Evolutionary conservation across 2,888 invertebrate genomes (phyloP).

Genomic region (Epinotia bilunana): DNA sequence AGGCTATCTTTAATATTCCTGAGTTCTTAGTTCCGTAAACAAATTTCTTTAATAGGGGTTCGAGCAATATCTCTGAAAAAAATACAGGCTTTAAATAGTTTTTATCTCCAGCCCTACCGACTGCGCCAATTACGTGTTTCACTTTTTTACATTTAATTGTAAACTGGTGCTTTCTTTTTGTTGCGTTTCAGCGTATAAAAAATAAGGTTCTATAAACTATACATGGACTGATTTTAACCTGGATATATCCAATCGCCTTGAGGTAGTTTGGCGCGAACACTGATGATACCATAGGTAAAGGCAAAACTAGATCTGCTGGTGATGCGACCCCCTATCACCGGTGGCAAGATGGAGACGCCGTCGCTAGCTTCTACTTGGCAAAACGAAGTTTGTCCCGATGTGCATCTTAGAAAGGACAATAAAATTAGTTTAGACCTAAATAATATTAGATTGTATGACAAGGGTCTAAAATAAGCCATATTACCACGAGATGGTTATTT

Average conservation of each 20-base stretch:
- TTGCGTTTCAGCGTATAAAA: neutral
- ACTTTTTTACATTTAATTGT: no score
- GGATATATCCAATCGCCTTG: constrained; percentile 88
- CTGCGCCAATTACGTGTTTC: no score
- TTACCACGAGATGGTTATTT: no score
- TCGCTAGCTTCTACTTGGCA: constrained; percentile 65
- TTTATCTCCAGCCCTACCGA: neutral
- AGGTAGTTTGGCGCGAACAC: constrained; percentile 87
- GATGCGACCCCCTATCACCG: constrained; percentile 83
- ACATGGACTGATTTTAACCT: neutral
- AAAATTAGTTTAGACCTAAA: neutral
- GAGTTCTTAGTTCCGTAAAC: constrained; percentile 78
- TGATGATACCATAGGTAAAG: constrained; percentile 86
- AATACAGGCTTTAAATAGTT: constrained; percentile 30
- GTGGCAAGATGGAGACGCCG: constrained; percentile 83
- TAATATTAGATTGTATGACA: neutral
- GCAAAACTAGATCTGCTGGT: constrained; percentile 81
- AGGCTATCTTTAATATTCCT: constrained; percentile 89
- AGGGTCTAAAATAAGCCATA: no score
- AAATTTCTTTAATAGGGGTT: constrained; percentile 86
- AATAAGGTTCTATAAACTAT: neutral
- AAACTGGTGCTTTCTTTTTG: no score
- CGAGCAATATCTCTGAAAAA: constrained; percentile 80
- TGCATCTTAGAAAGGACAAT: constrained; percentile 58
- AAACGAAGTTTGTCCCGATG: constrained; percentile 53